Evolutionary conservation across 2,113 vertebrate species (phyloP), one percentile per base, ranked within the genome.

Genomic region (Tenebrosternarchus preto): DNA sequence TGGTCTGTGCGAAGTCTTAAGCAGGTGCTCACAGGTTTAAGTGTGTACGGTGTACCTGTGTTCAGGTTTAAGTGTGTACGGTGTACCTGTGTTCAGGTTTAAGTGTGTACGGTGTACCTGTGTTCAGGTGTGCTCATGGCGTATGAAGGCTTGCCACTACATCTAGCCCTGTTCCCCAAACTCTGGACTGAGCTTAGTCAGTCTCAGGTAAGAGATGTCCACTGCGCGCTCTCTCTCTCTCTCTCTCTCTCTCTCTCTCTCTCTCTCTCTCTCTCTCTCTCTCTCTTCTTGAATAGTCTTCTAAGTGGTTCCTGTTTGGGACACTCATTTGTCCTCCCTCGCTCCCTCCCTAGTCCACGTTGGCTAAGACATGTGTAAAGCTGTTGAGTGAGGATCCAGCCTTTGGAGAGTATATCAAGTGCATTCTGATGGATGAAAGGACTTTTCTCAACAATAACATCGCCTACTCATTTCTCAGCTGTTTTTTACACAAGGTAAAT

Each of bases 351-450:
- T 85, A 99, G 98, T 96, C 97, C 1, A 85, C 93, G 0, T 91
- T 98, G 94, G 96, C 98, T 15, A 98, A 97, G 89, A 96, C 95
- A 22, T 99, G 97, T 20, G 93, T 99, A 84, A 99, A 99, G 91
- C 95, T 98, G 80, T 94, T 99, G 82, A 98, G 97, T 72, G 98
- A 99, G 88, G 97, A 99, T 81, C 96, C 98, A 0, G 96, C 97
- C 68, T 99, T 99, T 86, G 96, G 96, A 80, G 98, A 99, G 87
- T 99, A 98, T 87, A 97, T 99, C 85, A 99, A 99, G 84, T 98
- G 96, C 73, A 97, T 99, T 88, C 92, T 99, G 86, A 97, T 98
- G 97, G 98, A 99, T 64, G 96, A 98, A 92, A 93, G 98, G 85
- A 94, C 92, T 72, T 99, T 98, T 79, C 94, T 99, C 56, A 99